These are phyloP conservation scores for Onychostruthus taczanowskii DNA, from an alignment of 2,113 vertebrate genomes.

Conservation along the genomic window DNA sequence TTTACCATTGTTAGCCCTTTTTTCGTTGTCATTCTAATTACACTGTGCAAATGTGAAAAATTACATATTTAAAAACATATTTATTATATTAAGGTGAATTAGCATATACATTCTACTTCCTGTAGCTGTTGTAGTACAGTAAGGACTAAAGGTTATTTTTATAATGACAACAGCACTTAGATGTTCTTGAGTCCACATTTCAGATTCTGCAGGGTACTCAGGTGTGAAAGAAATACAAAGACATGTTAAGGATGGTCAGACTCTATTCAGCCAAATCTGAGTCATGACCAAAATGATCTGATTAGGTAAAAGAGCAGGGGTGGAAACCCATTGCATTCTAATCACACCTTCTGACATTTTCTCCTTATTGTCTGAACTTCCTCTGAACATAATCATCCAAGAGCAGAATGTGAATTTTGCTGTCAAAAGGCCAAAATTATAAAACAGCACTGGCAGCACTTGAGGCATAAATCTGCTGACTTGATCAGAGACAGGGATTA, in stretches of 20 bases:
- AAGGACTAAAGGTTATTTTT: neutral
- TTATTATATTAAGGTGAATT: neutral
- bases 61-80: neutral
- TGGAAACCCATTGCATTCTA: neutral
- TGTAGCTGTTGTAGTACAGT: neutral
- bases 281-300: neutral
- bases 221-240: neutral
- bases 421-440: conserved; percentile 56
- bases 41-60: neutral
- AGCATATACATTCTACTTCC: neutral
- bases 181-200: neutral
- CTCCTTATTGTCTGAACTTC: neutral
- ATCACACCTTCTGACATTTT: neutral
- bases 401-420: conserved; percentile 30
- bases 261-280: neutral
- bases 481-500: conserved; percentile 40
- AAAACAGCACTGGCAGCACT: conserved; percentile 45
- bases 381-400: neutral
- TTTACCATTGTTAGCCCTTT: neutral
- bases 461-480: conserved; percentile 49
- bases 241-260: neutral
- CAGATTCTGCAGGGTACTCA: neutral
- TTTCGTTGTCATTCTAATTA: neutral
- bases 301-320: neutral
- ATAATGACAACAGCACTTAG: neutral